These are phyloP conservation scores for Artibeus lituratus DNA, from an alignment of 2,797 vertebrate species.

Conservation along the genomic window DNA sequence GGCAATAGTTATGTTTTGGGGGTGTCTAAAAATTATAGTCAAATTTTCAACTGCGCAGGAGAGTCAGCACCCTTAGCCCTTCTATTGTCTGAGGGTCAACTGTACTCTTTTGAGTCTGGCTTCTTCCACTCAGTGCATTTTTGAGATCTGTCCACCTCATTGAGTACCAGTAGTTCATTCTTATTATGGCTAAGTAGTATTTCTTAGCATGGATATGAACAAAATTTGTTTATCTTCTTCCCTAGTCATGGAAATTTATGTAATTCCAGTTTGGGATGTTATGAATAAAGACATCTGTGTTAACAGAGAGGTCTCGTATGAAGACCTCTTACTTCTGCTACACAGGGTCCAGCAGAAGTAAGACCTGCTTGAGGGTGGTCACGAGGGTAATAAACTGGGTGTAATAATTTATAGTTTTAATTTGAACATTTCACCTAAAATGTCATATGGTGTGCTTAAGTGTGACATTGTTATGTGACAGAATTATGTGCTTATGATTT, in stretches of 20 bases:
- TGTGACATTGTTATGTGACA: too few species aligned
- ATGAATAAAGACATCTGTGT: neutral
- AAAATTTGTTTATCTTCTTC: neutral
- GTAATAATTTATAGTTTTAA: too few species aligned
- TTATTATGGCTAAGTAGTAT: neutral
- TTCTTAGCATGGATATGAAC: neutral
- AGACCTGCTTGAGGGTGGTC: too few species aligned
- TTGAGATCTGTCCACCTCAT: neutral
- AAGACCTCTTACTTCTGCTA: too few species aligned
- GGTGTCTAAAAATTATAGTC: neutral
- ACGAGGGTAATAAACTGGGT: too few species aligned
- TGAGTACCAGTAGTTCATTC: neutral
- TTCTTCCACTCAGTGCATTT: neutral
- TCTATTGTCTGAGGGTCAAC: neutral
- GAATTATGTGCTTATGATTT: too few species aligned
- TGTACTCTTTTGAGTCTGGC: neutral
- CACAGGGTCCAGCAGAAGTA: too few species aligned
- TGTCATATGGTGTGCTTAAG: too few species aligned
- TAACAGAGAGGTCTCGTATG: neutral
- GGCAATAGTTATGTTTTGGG: neutral
- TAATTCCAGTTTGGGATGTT: neutral
- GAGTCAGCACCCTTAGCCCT: too few species aligned
- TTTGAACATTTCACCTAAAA: too few species aligned
- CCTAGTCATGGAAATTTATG: neutral
- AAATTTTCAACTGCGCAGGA: neutral